Conservation (phyloP, 1,140 invertebrate genomes). For the Bombus waltoni region DNA sequence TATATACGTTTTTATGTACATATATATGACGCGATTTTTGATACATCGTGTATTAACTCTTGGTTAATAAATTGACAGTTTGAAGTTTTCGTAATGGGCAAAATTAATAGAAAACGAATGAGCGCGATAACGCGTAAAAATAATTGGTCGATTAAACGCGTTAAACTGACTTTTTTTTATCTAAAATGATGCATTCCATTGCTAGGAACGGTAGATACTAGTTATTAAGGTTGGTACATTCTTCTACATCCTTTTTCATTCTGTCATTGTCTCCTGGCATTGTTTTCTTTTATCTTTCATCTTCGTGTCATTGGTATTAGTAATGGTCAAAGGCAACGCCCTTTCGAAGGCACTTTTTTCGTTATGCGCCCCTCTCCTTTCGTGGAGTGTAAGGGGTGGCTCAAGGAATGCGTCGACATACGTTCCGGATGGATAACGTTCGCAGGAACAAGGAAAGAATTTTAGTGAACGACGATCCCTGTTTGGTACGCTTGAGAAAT, state of each 20-base stretch:
- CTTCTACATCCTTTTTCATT: background rate
- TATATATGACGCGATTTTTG: too few species aligned
- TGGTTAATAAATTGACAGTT: too few species aligned
- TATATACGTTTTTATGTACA: too few species aligned
- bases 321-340: slow-evolving; percentile 8
- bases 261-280: too few species aligned
- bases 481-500: slow-evolving; percentile 39
- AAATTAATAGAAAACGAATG: too few species aligned
- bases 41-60: too few species aligned
- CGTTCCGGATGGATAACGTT: slow-evolving; percentile 23
- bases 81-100: too few species aligned
- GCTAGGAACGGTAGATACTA: too few species aligned
- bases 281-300: background rate
- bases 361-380: background rate
- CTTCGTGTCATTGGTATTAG: background rate
- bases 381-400: background rate
- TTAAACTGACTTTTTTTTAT: too few species aligned
- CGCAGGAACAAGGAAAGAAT: slow-evolving; percentile 45
- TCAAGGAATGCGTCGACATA: slow-evolving; percentile 26
- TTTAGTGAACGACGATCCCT: slow-evolving; percentile 39
- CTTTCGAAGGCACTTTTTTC: background rate
- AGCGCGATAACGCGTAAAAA: too few species aligned
- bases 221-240: background rate
- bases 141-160: too few species aligned
- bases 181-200: too few species aligned